A percentile compares a stretch with the other conserved stretches of the same genome.
Conservation (phyloP, 2,888 invertebrate species). For the Eremobia ochroleuca region DNA sequence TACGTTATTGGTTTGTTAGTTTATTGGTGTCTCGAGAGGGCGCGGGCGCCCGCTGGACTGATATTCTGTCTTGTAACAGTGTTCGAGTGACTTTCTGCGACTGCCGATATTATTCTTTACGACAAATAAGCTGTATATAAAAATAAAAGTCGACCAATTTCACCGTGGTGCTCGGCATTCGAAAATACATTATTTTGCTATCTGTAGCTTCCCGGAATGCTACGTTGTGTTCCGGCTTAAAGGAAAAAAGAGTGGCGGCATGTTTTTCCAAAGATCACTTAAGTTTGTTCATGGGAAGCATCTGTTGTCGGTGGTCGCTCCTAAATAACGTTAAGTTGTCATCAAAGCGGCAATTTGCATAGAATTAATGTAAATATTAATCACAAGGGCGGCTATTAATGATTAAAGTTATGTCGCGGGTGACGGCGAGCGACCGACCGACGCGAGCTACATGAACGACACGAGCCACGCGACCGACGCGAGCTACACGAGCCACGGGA, state of each 20-base stretch:
- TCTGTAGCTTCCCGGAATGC: conserved; percentile 1
- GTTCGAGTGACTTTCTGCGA: conserved; percentile 35
- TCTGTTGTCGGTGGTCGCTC: conserved; percentile 49
- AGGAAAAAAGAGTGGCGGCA: neutral
- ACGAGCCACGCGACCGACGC: neutral
- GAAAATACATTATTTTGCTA: conserved; percentile 21
- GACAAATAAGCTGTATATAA: conserved; percentile 50
- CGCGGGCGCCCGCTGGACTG: neutral
- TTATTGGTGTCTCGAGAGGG: conserved; percentile 59
- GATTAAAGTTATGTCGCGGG: conserved; percentile 66
- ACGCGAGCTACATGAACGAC: conserved; percentile 5
- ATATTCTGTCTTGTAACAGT: conserved; percentile 26
- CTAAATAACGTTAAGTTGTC: conserved; percentile 76
- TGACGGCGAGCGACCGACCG: neutral
- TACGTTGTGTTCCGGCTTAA: neutral
- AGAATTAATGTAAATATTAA: conserved; percentile 83
- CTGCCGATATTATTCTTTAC: conserved; percentile 43
- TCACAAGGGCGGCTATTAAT: conserved; percentile 73
- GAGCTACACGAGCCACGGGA: neutral
- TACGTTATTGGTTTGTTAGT: conserved; percentile 67
- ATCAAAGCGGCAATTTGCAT: conserved; percentile 79
- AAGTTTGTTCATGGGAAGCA: conserved; percentile 13
- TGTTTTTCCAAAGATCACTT: conserved; percentile 39
- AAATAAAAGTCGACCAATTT: conserved; percentile 49
- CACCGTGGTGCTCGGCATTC: conserved; percentile 40